These are phyloP conservation scores for Potamarius usumacintae DNA, from an alignment of 2,113 vertebrate species.

Conservation along the genomic window DNA sequence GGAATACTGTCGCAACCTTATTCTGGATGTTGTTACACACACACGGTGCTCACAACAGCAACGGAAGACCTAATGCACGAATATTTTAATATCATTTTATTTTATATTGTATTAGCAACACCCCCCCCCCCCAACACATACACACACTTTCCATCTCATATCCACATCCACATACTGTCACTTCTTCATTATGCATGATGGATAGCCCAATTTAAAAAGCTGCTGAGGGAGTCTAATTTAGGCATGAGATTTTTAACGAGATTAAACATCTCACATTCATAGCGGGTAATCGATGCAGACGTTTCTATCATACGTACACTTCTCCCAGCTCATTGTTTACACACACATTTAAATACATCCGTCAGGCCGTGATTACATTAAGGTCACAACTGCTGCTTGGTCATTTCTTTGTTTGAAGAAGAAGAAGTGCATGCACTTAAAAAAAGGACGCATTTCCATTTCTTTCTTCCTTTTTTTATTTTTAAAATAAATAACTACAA, in stretches of 20 bases:
- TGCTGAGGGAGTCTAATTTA: conserved; percentile 89
- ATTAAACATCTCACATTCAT: conserved; percentile 59
- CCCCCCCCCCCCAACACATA: not conserved
- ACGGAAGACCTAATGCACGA: conserved; percentile 33
- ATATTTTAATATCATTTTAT: conserved; percentile 55
- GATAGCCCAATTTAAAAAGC: conserved; percentile 87
- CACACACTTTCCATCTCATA: conserved; percentile 29
- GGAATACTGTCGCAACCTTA: not conserved
- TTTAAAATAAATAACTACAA: not conserved
- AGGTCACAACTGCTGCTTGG: conserved; percentile 36
- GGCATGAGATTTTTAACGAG: conserved; percentile 80
- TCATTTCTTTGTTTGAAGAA: conserved; percentile 32
- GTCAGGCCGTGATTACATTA: conserved; percentile 56
- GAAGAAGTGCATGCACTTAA: not conserved
- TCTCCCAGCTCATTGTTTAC: conserved; percentile 52
- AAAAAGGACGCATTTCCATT: not conserved
- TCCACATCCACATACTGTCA: conserved; percentile 51
- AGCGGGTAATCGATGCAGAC: conserved; percentile 59
- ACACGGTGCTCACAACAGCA: not conserved
- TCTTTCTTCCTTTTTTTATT: not conserved
- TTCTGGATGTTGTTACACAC: not conserved
- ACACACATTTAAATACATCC: conserved; percentile 58
- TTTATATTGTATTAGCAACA: conserved; percentile 29
- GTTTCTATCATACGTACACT: conserved; percentile 55
- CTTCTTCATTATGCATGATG: conserved; percentile 87